These are phyloP conservation scores for Xanthia icteritia DNA, from an alignment of 2,888 invertebrate species.

Conservation along the genomic window DNA sequence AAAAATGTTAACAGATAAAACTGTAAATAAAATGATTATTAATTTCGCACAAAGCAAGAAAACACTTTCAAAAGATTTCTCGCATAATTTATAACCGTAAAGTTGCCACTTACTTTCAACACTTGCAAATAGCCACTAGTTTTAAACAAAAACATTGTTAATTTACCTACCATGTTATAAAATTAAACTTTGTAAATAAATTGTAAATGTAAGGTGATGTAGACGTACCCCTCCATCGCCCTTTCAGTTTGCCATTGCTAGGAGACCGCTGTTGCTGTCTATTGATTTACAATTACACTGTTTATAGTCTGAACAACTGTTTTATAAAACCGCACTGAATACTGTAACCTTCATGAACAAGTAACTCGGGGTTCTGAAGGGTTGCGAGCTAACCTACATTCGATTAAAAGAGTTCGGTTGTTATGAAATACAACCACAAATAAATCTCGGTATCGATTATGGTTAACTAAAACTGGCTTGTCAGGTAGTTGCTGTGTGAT, in stretches of 20 bases:
- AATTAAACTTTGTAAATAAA: conserved; percentile 38
- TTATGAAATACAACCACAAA: conserved; percentile 5
- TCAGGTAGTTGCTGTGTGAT: too few species aligned
- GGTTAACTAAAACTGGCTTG: not conserved
- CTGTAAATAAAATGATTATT: not conserved
- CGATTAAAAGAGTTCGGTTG: not conserved
- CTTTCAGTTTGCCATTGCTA: conserved; percentile 73
- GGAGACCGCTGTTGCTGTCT: conserved; percentile 69
- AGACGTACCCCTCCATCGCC: conserved; percentile 66
- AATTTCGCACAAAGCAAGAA: conserved; percentile 31
- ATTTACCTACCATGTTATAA: conserved; percentile 24
- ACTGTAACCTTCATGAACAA: conserved; percentile 7
- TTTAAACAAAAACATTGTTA: conserved; percentile 18
- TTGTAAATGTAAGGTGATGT: conserved; percentile 39
- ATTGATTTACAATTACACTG: conserved; percentile 69
- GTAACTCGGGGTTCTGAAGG: not conserved
- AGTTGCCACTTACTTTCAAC: conserved; percentile 19
- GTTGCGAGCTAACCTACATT: conserved; percentile 16
- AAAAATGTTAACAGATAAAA: not conserved
- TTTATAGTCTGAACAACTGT: conserved; percentile 46
- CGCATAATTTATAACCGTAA: not conserved
- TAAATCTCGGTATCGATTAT: conserved; percentile 35
- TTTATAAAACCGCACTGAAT: conserved; percentile 30
- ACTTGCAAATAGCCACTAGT: conserved; percentile 46
- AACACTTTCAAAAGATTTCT: conserved; percentile 1